phyloP scores from a whole-genome alignment of 2,888 invertebrate genomes.

The Synanthedon andrenaeformis region DNA sequence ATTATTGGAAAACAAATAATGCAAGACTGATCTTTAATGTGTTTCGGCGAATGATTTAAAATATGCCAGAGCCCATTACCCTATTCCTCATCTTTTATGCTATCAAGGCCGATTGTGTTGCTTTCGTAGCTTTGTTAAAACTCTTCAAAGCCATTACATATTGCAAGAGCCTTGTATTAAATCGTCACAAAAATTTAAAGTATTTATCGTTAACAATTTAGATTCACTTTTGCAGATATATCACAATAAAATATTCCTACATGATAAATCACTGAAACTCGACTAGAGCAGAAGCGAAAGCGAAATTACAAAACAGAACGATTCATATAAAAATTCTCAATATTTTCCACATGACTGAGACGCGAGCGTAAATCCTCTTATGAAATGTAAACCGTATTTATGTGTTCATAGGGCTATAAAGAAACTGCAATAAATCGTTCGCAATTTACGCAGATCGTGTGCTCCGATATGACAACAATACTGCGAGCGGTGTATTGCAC shows the following conservation, averaged over 20 bases:
- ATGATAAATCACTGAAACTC: not conserved
- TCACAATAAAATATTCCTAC: not conserved
- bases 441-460: constrained; percentile 28
- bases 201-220: not conserved
- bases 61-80: too few species aligned
- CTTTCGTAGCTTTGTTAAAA: too few species aligned
- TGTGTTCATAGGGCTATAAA: not conserved
- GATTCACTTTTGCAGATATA: not conserved
- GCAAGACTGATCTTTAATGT: not conserved
- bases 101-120: too few species aligned
- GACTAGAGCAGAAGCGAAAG: not conserved
- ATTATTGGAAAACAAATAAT: not conserved
- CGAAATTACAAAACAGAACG: not conserved
- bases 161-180: too few species aligned
- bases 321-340: not conserved
- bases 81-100: too few species aligned
- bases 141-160: too few species aligned
- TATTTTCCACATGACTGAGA: not conserved
- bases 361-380: not conserved
- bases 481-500: constrained; percentile 1
- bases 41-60: too few species aligned
- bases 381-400: not conserved
- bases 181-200: not conserved
- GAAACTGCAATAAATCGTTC: constrained; percentile 1
- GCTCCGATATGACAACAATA: constrained; percentile 16